phyloP scores from a whole-genome alignment of 2,888 invertebrate genomes.

The Pristionchus mayeri region DNA sequence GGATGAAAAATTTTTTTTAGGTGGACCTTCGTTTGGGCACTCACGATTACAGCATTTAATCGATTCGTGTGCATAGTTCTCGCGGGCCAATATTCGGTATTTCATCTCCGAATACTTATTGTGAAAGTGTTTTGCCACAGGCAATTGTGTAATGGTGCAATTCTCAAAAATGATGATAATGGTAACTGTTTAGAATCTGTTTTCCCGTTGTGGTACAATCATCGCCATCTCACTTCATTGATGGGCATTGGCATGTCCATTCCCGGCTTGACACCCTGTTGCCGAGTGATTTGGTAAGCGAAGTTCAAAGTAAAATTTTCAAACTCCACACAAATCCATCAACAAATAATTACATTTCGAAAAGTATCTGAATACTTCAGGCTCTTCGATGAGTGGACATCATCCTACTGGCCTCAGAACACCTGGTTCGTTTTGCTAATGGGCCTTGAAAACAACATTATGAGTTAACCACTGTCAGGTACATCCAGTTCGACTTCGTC shows the following conservation, averaged over 20 bases:
- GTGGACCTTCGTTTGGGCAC: not conserved
- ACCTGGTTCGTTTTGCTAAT: too few relatives aligned
- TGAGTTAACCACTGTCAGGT: not conserved
- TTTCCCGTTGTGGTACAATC: not conserved
- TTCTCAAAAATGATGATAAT: too few relatives aligned
- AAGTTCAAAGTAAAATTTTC: not conserved
- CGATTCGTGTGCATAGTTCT: slow-evolving; percentile 18
- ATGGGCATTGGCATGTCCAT: not conserved
- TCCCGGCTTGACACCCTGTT: not conserved
- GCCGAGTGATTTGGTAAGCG: not conserved
- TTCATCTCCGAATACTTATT: too few relatives aligned
- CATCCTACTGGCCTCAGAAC: not conserved
- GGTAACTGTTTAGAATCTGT: not conserved
- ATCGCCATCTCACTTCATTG: not conserved
- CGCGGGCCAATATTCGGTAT: not conserved
- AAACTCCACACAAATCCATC: too few relatives aligned
- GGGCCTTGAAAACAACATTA: too few relatives aligned
- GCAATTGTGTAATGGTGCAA: too few relatives aligned
- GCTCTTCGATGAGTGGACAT: slow-evolving; percentile 1
- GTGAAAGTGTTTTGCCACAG: too few relatives aligned
- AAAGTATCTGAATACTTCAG: not conserved
- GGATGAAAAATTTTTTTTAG: too few relatives aligned
- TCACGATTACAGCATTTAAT: not conserved
- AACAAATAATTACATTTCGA: too few relatives aligned
- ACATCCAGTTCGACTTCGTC: slow-evolving; percentile 1